A percentile compares a stretch with the other conserved stretches of the same genome.
Evolutionary conservation across 2,797 vertebrate species (phyloP).

Genomic region (Salmo trutta): DNA sequence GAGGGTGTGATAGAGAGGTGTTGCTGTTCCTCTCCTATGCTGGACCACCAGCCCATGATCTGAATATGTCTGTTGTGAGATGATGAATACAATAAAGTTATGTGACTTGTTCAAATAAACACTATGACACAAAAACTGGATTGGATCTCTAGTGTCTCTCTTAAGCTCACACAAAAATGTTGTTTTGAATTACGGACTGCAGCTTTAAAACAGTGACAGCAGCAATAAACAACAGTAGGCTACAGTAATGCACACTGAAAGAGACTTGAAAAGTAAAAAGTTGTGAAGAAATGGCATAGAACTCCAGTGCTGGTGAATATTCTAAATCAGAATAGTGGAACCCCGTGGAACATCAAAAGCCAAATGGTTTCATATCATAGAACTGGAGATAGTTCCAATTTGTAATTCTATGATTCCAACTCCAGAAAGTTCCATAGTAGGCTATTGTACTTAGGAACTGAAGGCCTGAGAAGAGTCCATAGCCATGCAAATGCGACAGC

Average conservation of each 20-base stretch:
- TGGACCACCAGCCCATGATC: neutral
- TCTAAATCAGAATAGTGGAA: no score
- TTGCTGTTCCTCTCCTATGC: neutral
- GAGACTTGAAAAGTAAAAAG: no score
- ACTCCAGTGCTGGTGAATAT: no score
- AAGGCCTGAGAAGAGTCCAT: neutral
- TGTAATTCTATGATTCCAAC: no score
- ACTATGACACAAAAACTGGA: neutral
- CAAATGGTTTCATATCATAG: no score
- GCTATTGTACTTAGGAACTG: neutral
- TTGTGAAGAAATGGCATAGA: neutral
- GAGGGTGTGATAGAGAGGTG: neutral
- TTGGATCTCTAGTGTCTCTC: neutral
- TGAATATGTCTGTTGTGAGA: neutral
- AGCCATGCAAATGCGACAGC: neutral
- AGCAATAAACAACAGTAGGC: no score
- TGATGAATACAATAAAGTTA: neutral
- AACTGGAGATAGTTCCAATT: neutral
- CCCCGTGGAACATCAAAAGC: no score
- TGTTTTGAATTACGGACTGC: neutral
- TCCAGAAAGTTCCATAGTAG: neutral
- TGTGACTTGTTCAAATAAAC: conserved; percentile 16
- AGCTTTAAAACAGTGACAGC: no score
- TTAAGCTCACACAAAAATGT: neutral
- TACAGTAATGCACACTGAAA: no score